These are phyloP conservation scores for Metridium senile DNA, from an alignment of 92 coral and sea anemone species.

Conservation along the genomic window DNA sequence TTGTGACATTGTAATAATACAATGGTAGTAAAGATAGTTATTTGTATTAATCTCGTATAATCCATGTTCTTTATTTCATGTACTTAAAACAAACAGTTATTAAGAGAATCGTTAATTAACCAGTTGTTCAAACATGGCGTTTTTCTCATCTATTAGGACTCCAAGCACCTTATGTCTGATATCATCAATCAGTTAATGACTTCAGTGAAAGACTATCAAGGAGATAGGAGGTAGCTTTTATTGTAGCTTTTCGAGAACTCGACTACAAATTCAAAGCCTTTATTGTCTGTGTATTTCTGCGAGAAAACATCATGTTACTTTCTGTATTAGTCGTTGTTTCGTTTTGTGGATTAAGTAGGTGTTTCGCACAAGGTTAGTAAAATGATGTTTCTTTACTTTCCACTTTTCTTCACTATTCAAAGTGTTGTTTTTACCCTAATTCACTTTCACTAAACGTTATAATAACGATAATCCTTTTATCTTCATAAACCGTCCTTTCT, in stretches of 20 bases:
- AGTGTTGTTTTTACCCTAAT: too few relatives aligned
- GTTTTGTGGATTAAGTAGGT: neutral
- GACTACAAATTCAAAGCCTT: neutral
- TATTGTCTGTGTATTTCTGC: neutral
- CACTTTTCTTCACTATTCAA: neutral
- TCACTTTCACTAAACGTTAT: neutral
- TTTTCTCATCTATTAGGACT: neutral
- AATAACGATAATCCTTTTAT: neutral
- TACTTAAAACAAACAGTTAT: neutral
- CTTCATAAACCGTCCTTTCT: neutral
- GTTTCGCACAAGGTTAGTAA: neutral
- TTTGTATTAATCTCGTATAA: neutral
- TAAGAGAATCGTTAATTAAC: neutral
- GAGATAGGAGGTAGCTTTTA: neutral
- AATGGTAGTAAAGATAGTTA: neutral
- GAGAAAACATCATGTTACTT: neutral
- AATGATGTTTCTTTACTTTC: neutral
- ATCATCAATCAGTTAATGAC: slow-evolving; percentile 1
- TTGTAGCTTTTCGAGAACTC: neutral
- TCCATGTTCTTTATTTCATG: neutral
- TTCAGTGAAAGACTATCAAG: neutral
- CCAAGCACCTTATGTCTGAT: neutral
- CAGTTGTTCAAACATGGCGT: neutral
- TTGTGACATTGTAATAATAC: neutral
- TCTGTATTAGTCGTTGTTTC: neutral